phyloP scores from a whole-genome alignment of 2,797 vertebrate genomes.

The Podarcis siculus region DNA sequence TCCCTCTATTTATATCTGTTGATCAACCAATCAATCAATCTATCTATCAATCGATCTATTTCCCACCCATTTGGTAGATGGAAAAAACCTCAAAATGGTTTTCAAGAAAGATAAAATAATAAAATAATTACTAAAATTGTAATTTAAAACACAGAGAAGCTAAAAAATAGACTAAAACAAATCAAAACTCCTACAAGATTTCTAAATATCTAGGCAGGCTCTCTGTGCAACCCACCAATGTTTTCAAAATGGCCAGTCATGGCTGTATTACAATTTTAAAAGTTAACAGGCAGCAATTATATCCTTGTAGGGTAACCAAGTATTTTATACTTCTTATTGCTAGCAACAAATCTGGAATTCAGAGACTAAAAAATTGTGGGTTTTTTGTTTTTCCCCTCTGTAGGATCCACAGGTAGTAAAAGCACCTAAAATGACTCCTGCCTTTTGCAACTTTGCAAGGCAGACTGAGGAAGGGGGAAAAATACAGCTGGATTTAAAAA shows the following conservation, averaged over 20 bases:
- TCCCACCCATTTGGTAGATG: too few species aligned
- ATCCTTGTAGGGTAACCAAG: not conserved
- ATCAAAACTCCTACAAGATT: too few species aligned
- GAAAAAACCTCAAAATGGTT: too few species aligned
- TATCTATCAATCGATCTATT: too few species aligned
- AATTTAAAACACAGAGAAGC: too few species aligned
- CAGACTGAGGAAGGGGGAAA: not conserved
- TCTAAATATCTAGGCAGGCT: not conserved
- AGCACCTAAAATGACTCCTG: not conserved
- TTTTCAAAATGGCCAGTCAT: not conserved
- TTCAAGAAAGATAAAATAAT: too few species aligned
- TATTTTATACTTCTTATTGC: not conserved
- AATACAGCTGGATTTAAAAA: slow-evolving; percentile 14
- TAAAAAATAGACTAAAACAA: too few species aligned
- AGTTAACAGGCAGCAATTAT: not conserved
- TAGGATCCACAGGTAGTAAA: not conserved
- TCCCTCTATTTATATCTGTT: too few species aligned
- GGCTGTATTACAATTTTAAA: not conserved
- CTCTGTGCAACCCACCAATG: not conserved
- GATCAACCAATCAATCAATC: accelerated
- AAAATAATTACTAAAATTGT: too few species aligned
- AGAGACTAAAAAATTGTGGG: not conserved
- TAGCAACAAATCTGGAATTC: not conserved
- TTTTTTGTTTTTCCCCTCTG: not conserved
- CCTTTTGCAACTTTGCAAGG: not conserved